Evolutionary conservation across 2,888 invertebrate species (phyloP), one percentile per base, ranked within the genome.

Genomic region (Heterodera filipjevi): DNA sequence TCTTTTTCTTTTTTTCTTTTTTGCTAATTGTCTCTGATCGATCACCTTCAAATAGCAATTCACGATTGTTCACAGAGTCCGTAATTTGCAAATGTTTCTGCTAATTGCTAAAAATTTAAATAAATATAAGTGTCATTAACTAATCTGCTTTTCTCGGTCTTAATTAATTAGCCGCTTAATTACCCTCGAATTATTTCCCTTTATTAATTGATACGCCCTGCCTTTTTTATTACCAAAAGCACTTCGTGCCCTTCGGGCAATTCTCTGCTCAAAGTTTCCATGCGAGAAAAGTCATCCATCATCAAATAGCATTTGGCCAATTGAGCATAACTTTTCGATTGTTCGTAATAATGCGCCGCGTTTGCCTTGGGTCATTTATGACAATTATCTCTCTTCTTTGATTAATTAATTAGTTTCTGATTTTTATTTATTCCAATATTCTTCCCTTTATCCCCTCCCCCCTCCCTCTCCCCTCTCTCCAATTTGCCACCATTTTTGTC

Each of bases 321-420:
- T 70, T 94, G 93, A 84, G 94, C 94, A 33, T 93, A 92, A 87
- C 95, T 94, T 86, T 94, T 93, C 0, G 94, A 94, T 90, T 95
- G 93, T 73, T 94, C 94, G 89, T 95, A 97, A 89, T 96, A 95
- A 86, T 95, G 95, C 68, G 93, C 92, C 1, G 96, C 96, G 80
- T 93, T 93, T n/a, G n/a, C n/a, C n/a, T n/a, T n/a, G 59, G 27
- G 10, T 59, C 19, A 59, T 27, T 59, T 27, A 22, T 1, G 5
- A 59, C 27, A 8, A 27, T n/a, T n/a, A n/a, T n/a, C 8, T 8
- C 5, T 68, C 8, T 27, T 71, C 27, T n/a, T 12, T 32, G 10
- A 33, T 30, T 53, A 19, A 53, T 3, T 6, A 32, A 33, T 66
- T 39, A 39, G 12, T 39, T 1, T 2, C 39, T 39, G 8, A 39